These are phyloP conservation scores for Cordilura impudica DNA, from an alignment of 2,888 invertebrate genomes.

Conservation along the genomic window DNA sequence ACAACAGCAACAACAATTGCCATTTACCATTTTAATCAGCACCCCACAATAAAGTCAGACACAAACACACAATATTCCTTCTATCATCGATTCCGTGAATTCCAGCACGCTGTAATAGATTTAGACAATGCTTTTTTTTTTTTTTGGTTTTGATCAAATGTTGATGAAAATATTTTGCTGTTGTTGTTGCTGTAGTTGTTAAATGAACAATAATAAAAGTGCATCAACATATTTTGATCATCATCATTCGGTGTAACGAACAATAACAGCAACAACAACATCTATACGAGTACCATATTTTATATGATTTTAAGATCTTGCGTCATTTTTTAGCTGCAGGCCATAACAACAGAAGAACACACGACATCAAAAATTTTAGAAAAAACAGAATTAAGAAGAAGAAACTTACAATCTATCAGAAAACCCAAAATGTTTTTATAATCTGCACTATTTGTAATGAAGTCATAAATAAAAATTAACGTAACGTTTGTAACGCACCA, in stretches of 20 bases:
- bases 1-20: slow-evolving; percentile 7
- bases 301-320: slow-evolving; percentile 35
- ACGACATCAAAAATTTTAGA: slow-evolving; percentile 29
- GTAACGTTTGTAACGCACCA: too few relatives aligned
- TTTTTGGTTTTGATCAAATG: slow-evolving; percentile 20
- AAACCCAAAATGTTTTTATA: too few relatives aligned
- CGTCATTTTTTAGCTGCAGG: slow-evolving; percentile 52
- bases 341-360: slow-evolving; percentile 27
- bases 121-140: neutral
- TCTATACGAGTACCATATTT: too few relatives aligned
- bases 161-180: slow-evolving; percentile 38
- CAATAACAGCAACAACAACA: neutral
- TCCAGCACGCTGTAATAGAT: slow-evolving; percentile 13
- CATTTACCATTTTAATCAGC: slow-evolving; percentile 47
- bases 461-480: too few relatives aligned
- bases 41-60: slow-evolving; percentile 15
- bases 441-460: too few relatives aligned
- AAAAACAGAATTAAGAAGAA: neutral
- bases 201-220: slow-evolving; percentile 7
- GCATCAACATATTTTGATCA: slow-evolving; percentile 5
- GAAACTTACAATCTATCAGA: slow-evolving; percentile 16
- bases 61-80: neutral
- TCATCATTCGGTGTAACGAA: slow-evolving; percentile 4
- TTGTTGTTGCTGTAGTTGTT: slow-evolving; percentile 8
- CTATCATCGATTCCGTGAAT: neutral